Base-by-base conservation (phyloP, 2,113 vertebrate species). In the Spheniscus mendiculus region DNA sequence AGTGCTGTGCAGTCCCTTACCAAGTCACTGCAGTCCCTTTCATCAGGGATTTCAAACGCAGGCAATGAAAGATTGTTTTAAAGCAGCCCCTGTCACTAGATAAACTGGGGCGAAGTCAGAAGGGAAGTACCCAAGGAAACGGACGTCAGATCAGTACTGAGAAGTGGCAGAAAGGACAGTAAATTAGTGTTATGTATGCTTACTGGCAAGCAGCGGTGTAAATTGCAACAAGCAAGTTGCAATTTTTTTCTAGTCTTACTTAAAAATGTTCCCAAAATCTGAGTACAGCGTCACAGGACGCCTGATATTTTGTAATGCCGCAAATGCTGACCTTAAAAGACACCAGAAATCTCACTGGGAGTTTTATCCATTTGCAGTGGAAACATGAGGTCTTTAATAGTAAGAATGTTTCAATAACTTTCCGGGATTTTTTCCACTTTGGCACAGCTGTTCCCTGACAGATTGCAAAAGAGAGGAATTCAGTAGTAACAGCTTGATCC, bases 391-490 rank as follows among this genome's bases (percentile, higher is more conserved):
- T 91, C 89, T 95, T 96, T 94, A 87, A 85, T 70, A 93, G 83
- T 92, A 87, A 93, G 89, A 83, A 82, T 66, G 70, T 96, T 95
- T 95, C 95, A 95, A 34, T 93, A 96, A 94, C 77, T 96, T 95
- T 85, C 96, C 3, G 30, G 80, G 80, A 95, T 92, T 84, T 95
- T 94, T 96, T 95, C 92, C 93, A 80, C 83, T 96, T 96, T 89
- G 94, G 83, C 56, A 69, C 70, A 96, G 87, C 70, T 89, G 66
- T 76, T 94, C 52, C 45, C 87, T 91, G 84, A 89, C 94, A 91
- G 83, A 97, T 87, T 93, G 95, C 95, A 95, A 91, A 78, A 89
- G 89, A 82, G 87, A 63, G 53, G 89, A 94, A 94, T 91, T 82
- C 71, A 53, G 89, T 83, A 85, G 81, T 87, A 94, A 87, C 81